Base-by-base conservation (phyloP, 2,888 invertebrate genomes). In the Drosophila paramelanica region DNA sequence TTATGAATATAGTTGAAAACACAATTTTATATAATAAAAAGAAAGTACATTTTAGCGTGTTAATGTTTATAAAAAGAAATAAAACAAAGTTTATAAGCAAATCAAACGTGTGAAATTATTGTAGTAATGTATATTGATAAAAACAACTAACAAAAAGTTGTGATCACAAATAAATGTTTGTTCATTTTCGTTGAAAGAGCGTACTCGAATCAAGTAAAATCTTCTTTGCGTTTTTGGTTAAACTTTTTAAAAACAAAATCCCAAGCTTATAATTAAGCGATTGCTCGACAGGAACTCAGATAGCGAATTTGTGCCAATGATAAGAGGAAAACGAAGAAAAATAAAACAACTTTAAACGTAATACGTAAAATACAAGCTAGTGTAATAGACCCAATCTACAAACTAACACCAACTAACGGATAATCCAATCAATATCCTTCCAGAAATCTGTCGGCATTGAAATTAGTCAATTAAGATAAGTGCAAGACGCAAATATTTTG, bases 11-110 rank as follows among this genome's bases (percentile, higher is more conserved):
- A 77, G 61, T 77, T 66, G 66, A 70, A 77, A 76, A 69, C 80
- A 59, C 77, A 74, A 80, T 79, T 77, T 80, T 86, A 78, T 78
- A 83, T 69, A 60, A 73, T 64, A 72, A 61, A 71, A 62, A 42
- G 49, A 49, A 58, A 73, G 50, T 85, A 70, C 52, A 70, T 69
- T 82, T 81, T 86, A 81, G 86, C 50, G 80, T 77, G 75, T 75
- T 75, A 72, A 74, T 74, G 67, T 73, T 72, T 60, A 71, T 57
- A 65, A 61, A 51, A 52, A 66, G 39, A 78, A 78, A 86, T 87
- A 87, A 84, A 87, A 82, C 84, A 60, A 87, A 83, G 76, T 80
- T 87, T 81, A 72, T 87, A 79, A 81, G 79, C 66, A 79, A 81
- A 77, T 47, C 53, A 52, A 62, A 52, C 47, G 75, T 86, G 66